These are phyloP conservation scores for Mirza zaza DNA, from an alignment of 2,113 vertebrate species.

Conservation along the genomic window DNA sequence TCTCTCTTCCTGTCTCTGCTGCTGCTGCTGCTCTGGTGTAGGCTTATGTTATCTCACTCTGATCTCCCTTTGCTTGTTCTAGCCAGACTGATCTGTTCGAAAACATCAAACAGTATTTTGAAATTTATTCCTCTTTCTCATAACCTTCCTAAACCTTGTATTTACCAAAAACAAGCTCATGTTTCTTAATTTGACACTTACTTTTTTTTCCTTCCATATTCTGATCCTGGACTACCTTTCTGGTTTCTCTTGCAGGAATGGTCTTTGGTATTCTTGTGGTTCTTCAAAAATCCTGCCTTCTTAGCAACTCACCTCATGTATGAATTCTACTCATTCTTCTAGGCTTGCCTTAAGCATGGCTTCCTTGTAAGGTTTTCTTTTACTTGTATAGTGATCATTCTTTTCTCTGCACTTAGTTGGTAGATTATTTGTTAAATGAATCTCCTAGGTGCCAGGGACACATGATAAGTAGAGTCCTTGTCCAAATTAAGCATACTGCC, in stretches of 20 bases:
- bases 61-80: not conserved
- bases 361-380: slow-evolving; percentile 15
- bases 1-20: not conserved
- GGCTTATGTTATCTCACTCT: not conserved
- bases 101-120: not conserved
- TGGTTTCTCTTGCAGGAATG: not conserved
- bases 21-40: not conserved
- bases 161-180: not conserved
- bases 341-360: not conserved
- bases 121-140: not conserved
- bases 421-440: not conserved
- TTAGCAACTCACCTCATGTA: not conserved
- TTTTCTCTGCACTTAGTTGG: slow-evolving; percentile 1
- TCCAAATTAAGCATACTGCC: not conserved
- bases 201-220: not conserved
- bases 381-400: not conserved
- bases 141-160: not conserved
- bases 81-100: not conserved
- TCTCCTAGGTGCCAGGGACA: not conserved
- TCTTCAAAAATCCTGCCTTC: not conserved
- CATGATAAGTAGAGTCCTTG: not conserved
- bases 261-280: slow-evolving; percentile 8
- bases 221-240: not conserved
- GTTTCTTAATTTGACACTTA: not conserved
- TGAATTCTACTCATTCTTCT: not conserved